Conservation (phyloP, 2,888 invertebrate species). For the Leptopterna dolabrata region DNA sequence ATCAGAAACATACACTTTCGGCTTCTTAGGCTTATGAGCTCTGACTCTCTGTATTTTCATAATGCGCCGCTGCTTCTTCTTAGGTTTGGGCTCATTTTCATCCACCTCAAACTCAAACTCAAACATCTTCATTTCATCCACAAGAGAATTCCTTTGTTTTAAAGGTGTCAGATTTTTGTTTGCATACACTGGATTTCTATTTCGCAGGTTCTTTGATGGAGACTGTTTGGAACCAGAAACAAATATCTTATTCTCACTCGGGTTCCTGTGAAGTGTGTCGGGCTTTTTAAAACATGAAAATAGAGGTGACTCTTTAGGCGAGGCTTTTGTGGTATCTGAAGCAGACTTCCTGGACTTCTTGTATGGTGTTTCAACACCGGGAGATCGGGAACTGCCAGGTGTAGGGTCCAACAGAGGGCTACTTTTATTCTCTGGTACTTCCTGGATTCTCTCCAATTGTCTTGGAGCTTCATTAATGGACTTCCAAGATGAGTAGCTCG, state of each 20-base stretch:
- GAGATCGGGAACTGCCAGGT: not conserved
- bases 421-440: not conserved
- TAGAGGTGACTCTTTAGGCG: not conserved
- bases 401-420: not conserved
- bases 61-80: slow-evolving; percentile 57
- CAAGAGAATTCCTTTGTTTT: not conserved
- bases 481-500: not conserved
- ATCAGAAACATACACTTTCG: slow-evolving; percentile 9
- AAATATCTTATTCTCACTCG: slow-evolving; percentile 31
- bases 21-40: slow-evolving; percentile 43
- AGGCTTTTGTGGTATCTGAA: not conserved
- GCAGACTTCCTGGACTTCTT: not conserved
- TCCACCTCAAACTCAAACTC: slow-evolving; percentile 60
- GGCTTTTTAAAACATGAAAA: slow-evolving; percentile 24
- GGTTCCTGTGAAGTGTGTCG: slow-evolving; percentile 13
- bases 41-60: slow-evolving; percentile 51
- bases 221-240: slow-evolving; percentile 2
- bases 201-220: not conserved
- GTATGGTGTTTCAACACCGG: not conserved
- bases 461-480: not conserved
- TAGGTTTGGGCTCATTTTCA: slow-evolving; percentile 58
- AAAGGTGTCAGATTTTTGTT: slow-evolving; percentile 12
- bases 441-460: not conserved
- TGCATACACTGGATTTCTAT: not conserved
- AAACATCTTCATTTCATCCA: too few species aligned